phyloP scores from a whole-genome alignment of 2,888 invertebrate species.

The Gastracanthus pulcherrimus region DNA sequence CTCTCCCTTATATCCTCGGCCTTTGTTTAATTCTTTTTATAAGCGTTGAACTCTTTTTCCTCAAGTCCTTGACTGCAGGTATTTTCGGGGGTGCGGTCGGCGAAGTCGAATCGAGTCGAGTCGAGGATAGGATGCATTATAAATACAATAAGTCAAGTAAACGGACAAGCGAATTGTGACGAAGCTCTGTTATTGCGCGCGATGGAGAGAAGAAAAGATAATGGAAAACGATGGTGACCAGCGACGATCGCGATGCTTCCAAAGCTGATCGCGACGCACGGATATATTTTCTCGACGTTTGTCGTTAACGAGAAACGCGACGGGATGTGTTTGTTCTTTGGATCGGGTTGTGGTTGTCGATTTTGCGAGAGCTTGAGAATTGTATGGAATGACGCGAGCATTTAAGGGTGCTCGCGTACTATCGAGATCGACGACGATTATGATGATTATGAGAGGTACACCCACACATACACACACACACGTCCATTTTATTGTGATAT shows the following conservation, averaged over 20 bases:
- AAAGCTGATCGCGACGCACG: background rate
- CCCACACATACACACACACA: conserved; percentile 59
- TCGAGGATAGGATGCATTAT: background rate
- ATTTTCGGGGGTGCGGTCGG: conserved; percentile 7
- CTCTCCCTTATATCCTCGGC: background rate
- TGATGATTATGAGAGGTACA: conserved; percentile 23
- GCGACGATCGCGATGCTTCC: background rate
- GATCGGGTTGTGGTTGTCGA: background rate
- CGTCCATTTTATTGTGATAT: conserved; percentile 69
- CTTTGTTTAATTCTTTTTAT: conserved; percentile 13
- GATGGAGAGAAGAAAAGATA: background rate
- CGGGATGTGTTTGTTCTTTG: background rate
- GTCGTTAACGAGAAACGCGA: background rate
- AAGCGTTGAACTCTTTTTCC: conserved; percentile 8
- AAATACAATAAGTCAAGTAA: conserved; percentile 1
- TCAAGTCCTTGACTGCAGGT: conserved; percentile 18
- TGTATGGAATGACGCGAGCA: background rate
- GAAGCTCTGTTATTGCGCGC: background rate
- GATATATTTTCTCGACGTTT: background rate
- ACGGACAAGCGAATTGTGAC: background rate
- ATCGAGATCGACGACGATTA: conserved; percentile 34
- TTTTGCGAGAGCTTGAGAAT: background rate
- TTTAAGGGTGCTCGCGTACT: background rate
- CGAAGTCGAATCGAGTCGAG: conserved; percentile 1
- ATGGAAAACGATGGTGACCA: no score